Base-by-base conservation (phyloP, 2,888 invertebrate species). In the Lycia hirtaria region DNA sequence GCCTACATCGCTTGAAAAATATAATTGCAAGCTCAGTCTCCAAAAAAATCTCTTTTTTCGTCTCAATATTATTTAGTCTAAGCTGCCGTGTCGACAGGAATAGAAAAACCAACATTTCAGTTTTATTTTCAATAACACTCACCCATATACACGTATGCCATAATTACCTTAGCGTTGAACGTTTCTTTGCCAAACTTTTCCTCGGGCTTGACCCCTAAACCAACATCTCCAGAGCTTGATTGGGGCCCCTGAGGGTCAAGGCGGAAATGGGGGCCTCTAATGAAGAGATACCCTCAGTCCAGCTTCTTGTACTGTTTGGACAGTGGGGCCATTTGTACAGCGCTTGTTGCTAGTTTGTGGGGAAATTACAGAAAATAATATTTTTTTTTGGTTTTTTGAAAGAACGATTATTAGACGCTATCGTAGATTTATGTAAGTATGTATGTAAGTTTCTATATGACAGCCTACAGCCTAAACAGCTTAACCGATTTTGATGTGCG, bases 251-350 rank as follows among this genome's bases (percentile, higher is more conserved):
- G 65, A 73, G 83, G 83, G 85, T 77, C 75, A 87, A 87, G 86
- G 88, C 89, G 86, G 84, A 84, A 83, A 81, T 75, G 68, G 68
- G 71, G 72, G 66, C 68, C 62, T 83, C 26, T 90, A 90, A 90
- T 90, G 89, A 89, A 88, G 88, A 88, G 85, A 87, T 83, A 88
- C 85, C 78, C 78, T 79, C 80, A 82, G 80, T 76, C 71, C 19
- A n/a, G 19, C 4, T 10, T 53, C 20, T 6, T 19, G 9, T 33
- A n/a, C 41, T 64, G 43, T 61, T 60, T 57, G 56, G 37, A 56
- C 14, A 44, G 75, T 75, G 67, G 69, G 65, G 71, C 69, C 73
- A 70, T 78, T 80, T 81, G 80, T 85, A 82, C 20, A 20, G 30
- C 15, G 28, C 41, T 48, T 28, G 17, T 48, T 37, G 35, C 10